Evolutionary conservation across 2,113 vertebrate species (phyloP).

Genomic region (Prunella himalayana): DNA sequence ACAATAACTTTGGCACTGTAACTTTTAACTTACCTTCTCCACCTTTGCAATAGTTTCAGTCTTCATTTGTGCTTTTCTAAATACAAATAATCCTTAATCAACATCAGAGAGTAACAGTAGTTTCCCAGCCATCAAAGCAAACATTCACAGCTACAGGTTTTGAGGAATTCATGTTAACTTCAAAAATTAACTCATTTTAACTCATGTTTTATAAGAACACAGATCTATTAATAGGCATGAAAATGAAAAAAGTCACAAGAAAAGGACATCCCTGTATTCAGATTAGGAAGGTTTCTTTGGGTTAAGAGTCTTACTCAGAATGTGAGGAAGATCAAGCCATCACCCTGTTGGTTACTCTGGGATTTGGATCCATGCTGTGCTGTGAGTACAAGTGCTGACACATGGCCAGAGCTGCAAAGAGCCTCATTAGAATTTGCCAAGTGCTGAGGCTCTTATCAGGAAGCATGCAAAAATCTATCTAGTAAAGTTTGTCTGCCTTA

Average conservation of each 20-base stretch:
- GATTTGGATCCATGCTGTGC: neutral
- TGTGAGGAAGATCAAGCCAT: neutral
- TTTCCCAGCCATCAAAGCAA: neutral
- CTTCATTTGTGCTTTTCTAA: neutral
- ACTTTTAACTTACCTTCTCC: neutral
- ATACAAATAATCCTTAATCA: neutral
- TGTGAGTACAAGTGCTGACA: neutral
- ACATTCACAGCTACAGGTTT: neutral
- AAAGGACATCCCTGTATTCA: neutral
- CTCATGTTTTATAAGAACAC: neutral
- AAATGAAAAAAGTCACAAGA: neutral
- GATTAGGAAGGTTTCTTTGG: neutral
- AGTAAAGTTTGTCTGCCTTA: neutral
- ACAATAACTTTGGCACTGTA: neutral
- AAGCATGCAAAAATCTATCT: neutral
- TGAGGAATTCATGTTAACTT: neutral
- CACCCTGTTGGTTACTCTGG: neutral
- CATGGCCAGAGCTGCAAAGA: neutral
- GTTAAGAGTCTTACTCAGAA: neutral
- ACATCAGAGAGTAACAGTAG: neutral
- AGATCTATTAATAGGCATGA: neutral
- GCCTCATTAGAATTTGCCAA: neutral
- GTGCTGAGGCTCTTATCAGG: neutral
- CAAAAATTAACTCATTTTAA: constrained; percentile 1
- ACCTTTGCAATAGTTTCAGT: neutral